These are phyloP conservation scores for Agrypnia vestita DNA, from an alignment of 1,140 invertebrate genomes.

Conservation along the genomic window DNA sequence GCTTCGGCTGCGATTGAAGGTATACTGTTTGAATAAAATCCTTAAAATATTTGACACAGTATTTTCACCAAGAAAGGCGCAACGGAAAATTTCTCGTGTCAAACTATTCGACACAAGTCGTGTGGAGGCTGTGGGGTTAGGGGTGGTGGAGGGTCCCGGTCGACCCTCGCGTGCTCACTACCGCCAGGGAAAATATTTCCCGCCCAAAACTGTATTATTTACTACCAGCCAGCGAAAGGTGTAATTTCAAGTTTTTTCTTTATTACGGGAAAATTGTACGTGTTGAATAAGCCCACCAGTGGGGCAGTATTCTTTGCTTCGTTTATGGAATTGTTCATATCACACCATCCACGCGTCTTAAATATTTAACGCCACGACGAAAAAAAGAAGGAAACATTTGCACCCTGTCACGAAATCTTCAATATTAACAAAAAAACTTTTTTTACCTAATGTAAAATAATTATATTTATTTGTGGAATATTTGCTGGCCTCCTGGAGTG, in stretches of 20 bases:
- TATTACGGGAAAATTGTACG: conserved; percentile 51
- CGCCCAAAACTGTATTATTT: conserved; percentile 54
- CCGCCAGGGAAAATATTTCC: conserved; percentile 39
- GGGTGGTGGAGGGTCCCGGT: not conserved
- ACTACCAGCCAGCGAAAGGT: conserved; percentile 48
- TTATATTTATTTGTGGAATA: not conserved
- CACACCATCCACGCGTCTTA: conserved; percentile 24
- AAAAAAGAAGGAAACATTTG: not conserved
- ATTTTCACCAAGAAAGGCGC: not conserved
- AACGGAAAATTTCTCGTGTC: conserved; percentile 26
- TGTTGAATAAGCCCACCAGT: conserved; percentile 42
- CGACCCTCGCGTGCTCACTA: conserved; percentile 21
- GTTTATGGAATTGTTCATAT: conserved; percentile 19
- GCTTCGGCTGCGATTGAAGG: no score
- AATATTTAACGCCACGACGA: not conserved
- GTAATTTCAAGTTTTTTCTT: conserved; percentile 59
- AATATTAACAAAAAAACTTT: not conserved
- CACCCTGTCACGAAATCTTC: not conserved
- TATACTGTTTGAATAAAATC: not conserved
- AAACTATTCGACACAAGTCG: conserved; percentile 43
- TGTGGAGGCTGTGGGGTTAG: not conserved
- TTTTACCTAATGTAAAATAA: not conserved
- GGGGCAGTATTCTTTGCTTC: conserved; percentile 1
- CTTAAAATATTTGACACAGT: conserved; percentile 19
- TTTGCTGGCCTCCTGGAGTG: not conserved